These are phyloP conservation scores for Herminia tarsipennalis DNA, from an alignment of 2,888 invertebrate species.

Conservation along the genomic window DNA sequence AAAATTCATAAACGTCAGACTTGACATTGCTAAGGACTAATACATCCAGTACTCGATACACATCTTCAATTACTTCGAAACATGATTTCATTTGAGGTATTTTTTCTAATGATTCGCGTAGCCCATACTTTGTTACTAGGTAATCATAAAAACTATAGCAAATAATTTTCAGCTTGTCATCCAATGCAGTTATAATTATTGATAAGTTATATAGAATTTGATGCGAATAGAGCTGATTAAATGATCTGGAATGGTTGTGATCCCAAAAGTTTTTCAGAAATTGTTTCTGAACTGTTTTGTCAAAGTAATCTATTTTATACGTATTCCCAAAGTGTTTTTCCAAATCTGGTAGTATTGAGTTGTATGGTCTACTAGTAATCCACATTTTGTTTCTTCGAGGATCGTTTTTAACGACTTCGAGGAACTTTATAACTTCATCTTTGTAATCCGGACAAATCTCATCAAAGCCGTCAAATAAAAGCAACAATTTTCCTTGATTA, in stretches of 20 bases:
- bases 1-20: background rate
- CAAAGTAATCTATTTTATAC: conserved; percentile 9
- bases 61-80: background rate
- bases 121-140: too few species aligned
- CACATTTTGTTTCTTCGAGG: conserved; percentile 13
- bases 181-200: background rate
- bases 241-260: conserved; percentile 11
- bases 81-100: background rate
- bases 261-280: conserved; percentile 15
- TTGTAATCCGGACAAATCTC: conserved; percentile 33
- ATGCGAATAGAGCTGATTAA: background rate
- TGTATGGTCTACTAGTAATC: conserved; percentile 31
- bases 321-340: background rate
- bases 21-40: too few species aligned
- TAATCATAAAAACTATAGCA: too few species aligned
- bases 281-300: background rate
- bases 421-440: conserved; percentile 12
- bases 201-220: conserved; percentile 9
- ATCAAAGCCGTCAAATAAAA: conserved; percentile 39
- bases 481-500: conserved; percentile 20
- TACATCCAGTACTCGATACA: background rate
- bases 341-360: conserved; percentile 9
- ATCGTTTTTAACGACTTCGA: conserved; percentile 1
- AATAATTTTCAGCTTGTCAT: too few species aligned
- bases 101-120: too few species aligned